Base-by-base conservation (phyloP, 2,888 invertebrate genomes). In the Drosophila siamana region DNA sequence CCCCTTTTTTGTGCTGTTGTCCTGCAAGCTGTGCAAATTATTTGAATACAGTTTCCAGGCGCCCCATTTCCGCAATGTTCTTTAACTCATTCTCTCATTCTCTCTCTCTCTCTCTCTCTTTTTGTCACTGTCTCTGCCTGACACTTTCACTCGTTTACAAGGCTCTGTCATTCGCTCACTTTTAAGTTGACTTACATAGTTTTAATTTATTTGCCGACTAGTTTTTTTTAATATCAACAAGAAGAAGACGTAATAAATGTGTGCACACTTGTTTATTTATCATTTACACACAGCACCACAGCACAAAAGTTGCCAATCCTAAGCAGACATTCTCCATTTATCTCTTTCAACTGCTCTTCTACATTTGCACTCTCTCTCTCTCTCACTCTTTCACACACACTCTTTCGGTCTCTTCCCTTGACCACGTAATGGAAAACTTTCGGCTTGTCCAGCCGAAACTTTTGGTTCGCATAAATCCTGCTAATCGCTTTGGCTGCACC, bases 191-290 rank as follows among this genome's bases (percentile, higher is more conserved):
- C n/a, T 15, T 4, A n/a, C n/a, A n/a, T n/a, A n/a, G 44, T 2
- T 24, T 6, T 8, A 26, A 1, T 26, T 48, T 41, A 8, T 30
- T 7, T 66, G 74, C 50, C 52, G 40, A 2, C 26, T 52, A 56
- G 68, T 67, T 73, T 30, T 36, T 33, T 57, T 54, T 43, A 41
- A 56, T 74, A 46, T 48, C 16, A 44, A 52, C 56, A 48, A 33
- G 56, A 60, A 73, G 52, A 52, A 54, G 60, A 38, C 43, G 36
- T 66, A 63, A 76, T 70, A 77, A 84, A 71, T 74, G 70, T 51
- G 65, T 67, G 55, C 67, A 74, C 67, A 81, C 79, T 84, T 83
- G 86, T 84, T 84, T 84, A 77, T 83, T 84, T 86, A 84, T 81
- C 81, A 86, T 86, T 84, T 84, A 56, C 78, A 70, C 63, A 48